Conservation (phyloP, 2,888 invertebrate species). For the Crossocerus cetratus region DNA sequence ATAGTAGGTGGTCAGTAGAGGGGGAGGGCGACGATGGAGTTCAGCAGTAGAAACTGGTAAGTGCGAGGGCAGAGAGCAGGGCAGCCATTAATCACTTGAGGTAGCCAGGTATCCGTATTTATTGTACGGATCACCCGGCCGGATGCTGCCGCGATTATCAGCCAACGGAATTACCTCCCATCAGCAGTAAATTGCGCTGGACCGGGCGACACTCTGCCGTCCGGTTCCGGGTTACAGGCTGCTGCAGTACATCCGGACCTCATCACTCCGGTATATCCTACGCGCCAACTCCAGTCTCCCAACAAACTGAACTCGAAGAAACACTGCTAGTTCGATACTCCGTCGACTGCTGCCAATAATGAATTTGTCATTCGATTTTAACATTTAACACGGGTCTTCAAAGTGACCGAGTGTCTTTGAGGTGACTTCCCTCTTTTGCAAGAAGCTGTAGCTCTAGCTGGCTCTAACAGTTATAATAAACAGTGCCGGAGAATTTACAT, state of each 20-base stretch:
- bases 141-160: conserved; percentile 62
- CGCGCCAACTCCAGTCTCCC: too few relatives aligned
- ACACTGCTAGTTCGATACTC: too few relatives aligned
- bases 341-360: too few relatives aligned
- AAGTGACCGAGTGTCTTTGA: too few relatives aligned
- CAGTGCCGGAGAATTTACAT: background rate
- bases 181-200: conserved; percentile 61
- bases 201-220: conserved; percentile 40
- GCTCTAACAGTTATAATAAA: conserved; percentile 1
- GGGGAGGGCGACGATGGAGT: background rate
- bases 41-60: conserved; percentile 25
- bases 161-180: conserved; percentile 59
- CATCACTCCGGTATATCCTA: too few relatives aligned
- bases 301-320: too few relatives aligned
- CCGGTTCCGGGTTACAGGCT: conserved; percentile 29
- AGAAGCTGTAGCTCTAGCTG: background rate
- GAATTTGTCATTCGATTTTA: too few relatives aligned
- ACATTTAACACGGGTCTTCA: too few relatives aligned
- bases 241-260: too few relatives aligned
- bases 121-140: conserved; percentile 59
- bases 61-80: conserved; percentile 9
- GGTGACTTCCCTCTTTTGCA: background rate
- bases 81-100: conserved; percentile 47
- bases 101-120: conserved; percentile 59
- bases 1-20: background rate